Evolutionary conservation across 2,888 invertebrate genomes (phyloP).

Genomic region (Lasioglossum pauxillum): DNA sequence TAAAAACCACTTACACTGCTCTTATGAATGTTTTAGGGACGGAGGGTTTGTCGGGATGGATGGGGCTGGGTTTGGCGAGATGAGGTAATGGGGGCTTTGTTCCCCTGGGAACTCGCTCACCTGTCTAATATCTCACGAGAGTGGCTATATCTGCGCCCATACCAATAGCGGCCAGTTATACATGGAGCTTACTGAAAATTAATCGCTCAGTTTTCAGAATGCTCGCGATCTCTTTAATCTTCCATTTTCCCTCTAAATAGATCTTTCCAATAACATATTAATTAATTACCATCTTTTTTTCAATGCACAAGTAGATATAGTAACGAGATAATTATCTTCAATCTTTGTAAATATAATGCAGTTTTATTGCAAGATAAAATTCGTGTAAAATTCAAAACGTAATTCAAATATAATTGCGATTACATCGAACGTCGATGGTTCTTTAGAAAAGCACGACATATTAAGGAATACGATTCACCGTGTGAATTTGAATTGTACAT

Average conservation of each 20-base stretch:
- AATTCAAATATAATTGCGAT: not conserved
- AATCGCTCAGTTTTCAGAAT: slow-evolving; percentile 72
- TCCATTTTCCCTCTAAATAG: not conserved
- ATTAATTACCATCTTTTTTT: slow-evolving; percentile 3
- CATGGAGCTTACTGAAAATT: slow-evolving; percentile 70
- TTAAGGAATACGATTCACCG: not conserved
- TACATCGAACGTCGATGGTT: not conserved
- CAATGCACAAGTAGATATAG: not conserved
- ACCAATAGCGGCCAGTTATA: slow-evolving; percentile 70
- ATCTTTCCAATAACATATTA: not conserved
- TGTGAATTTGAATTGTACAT: not conserved
- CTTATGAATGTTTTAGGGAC: slow-evolving; percentile 79
- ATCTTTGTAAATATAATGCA: not conserved
- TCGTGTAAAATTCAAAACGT: not conserved
- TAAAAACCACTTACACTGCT: slow-evolving; percentile 81
- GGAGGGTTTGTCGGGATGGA: slow-evolving; percentile 65
- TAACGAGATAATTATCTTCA: not conserved
- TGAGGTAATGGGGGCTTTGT: slow-evolving; percentile 82
- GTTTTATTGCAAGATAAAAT: not conserved
- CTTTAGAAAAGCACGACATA: not conserved
- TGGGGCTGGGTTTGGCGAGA: slow-evolving; percentile 75
- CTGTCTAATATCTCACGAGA: slow-evolving; percentile 82
- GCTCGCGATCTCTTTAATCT: slow-evolving; percentile 37
- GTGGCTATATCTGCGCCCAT: slow-evolving; percentile 74
- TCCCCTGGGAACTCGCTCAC: slow-evolving; percentile 82